These are phyloP conservation scores for Protaetia brevitarsis DNA, from an alignment of 1,140 invertebrate species.

Conservation along the genomic window DNA sequence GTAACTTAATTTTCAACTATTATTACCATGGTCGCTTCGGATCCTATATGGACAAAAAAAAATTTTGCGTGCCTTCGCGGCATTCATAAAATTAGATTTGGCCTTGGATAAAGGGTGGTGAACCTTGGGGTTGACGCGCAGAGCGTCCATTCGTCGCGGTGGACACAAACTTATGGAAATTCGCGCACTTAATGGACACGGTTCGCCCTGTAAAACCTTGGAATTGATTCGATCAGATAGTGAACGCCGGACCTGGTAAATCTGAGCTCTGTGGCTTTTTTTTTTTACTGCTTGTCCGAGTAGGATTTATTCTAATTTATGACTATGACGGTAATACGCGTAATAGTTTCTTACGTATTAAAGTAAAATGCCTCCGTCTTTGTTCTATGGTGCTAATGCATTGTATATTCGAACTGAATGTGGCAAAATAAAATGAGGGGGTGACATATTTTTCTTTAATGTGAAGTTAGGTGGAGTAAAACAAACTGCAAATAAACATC, in stretches of 20 bases:
- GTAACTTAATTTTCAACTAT: neutral
- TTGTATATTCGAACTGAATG: too few species aligned
- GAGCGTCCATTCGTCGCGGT: neutral
- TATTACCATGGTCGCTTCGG: neutral
- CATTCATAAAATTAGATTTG: neutral
- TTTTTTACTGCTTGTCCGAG: too few species aligned
- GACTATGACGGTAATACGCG: too few species aligned
- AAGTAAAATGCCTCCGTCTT: too few species aligned
- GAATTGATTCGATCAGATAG: neutral
- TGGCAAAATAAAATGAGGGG: too few species aligned
- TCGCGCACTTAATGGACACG: neutral
- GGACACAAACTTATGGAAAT: neutral
- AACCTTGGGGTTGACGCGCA: neutral
- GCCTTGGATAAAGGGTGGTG: conserved; percentile 3
- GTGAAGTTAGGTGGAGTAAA: too few species aligned
- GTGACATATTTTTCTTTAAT: too few species aligned
- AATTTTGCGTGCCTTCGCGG: neutral
- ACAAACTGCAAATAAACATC: too few species aligned
- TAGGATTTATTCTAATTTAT: too few species aligned
- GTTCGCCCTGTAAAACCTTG: neutral
- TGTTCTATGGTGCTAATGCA: too few species aligned
- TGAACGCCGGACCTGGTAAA: neutral
- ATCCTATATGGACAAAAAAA: neutral
- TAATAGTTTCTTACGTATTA: too few species aligned
- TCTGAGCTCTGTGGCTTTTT: too few species aligned